Percentiles rank a stretch among this genome's conserved stretches.
These are phyloP conservation scores for Pachypanchax playfairii DNA, from an alignment of 2,113 vertebrate species.

Conservation along the genomic window DNA sequence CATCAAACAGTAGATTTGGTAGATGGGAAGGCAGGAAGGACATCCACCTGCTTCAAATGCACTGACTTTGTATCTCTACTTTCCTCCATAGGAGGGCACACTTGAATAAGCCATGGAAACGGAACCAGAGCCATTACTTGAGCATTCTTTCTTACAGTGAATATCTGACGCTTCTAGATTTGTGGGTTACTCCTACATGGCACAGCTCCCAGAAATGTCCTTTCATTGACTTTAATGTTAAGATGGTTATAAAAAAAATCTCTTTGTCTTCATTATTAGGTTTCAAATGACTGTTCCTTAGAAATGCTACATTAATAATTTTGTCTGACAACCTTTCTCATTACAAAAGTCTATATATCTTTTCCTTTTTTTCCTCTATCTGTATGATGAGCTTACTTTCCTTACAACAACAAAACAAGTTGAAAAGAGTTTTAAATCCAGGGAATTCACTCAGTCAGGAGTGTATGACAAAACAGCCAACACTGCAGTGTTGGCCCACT, in stretches of 20 bases:
- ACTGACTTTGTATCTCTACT: slow-evolving; percentile 32
- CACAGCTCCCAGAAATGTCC: slow-evolving; percentile 43
- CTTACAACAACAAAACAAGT: slow-evolving; percentile 10
- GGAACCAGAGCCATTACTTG: slow-evolving; percentile 24
- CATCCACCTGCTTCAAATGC: neutral
- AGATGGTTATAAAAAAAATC: slow-evolving; percentile 42
- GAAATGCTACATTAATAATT: slow-evolving; percentile 43
- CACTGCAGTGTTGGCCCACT: neutral
- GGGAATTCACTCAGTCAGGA: neutral
- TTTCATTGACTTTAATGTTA: slow-evolving; percentile 41
- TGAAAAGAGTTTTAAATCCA: neutral
- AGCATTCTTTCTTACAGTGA: slow-evolving; percentile 35
- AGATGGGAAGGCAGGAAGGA: too few species aligned
- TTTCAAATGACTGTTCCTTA: slow-evolving; percentile 43
- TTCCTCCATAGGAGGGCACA: slow-evolving; percentile 70
- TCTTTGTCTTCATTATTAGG: slow-evolving; percentile 36
- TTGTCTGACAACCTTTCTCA: slow-evolving; percentile 29
- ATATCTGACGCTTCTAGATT: slow-evolving; percentile 44
- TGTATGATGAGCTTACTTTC: neutral
- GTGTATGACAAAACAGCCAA: neutral
- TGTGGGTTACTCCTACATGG: slow-evolving; percentile 45
- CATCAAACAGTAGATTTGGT: too few species aligned
- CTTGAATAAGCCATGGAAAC: slow-evolving; percentile 54
- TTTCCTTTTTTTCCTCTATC: neutral
- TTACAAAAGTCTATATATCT: slow-evolving; percentile 2